phyloP scores from a whole-genome alignment of 1,140 invertebrate species.

The Euwallacea fornicatus region DNA sequence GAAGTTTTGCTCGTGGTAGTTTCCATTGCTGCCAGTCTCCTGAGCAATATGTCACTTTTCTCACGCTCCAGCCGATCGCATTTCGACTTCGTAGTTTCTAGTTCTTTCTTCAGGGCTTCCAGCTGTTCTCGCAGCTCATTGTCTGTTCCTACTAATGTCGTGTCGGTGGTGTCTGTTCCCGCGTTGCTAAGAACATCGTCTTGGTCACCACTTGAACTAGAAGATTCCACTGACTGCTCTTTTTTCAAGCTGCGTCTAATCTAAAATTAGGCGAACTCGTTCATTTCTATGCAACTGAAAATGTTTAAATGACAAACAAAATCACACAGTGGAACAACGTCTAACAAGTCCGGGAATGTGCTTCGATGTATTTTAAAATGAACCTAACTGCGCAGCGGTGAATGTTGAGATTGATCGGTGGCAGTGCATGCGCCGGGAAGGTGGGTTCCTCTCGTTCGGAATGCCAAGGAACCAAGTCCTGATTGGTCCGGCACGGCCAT shows the following conservation, averaged over 20 bases:
- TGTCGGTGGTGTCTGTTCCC: slow-evolving; percentile 60
- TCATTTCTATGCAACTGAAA: no score
- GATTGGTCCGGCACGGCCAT: no score
- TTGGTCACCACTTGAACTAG: slow-evolving; percentile 49
- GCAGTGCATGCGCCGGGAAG: no score
- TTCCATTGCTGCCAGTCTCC: slow-evolving; percentile 74
- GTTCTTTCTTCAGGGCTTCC: slow-evolving; percentile 65
- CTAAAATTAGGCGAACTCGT: slow-evolving; percentile 27
- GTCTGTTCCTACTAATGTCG: slow-evolving; percentile 56
- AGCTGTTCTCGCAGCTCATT: slow-evolving; percentile 64
- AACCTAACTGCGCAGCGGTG: no score
- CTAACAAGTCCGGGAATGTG: no score
- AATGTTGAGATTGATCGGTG: no score
- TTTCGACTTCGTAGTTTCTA: slow-evolving; percentile 63
- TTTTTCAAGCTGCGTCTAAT: slow-evolving; percentile 43
- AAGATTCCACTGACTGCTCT: slow-evolving; percentile 37
- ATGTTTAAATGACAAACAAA: no score
- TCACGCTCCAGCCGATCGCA: slow-evolving; percentile 82
- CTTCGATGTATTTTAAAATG: no score
- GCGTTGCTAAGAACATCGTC: slow-evolving; percentile 58
- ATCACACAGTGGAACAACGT: no score
- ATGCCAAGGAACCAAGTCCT: no score
- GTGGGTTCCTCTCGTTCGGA: no score
- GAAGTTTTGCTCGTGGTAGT: slow-evolving; percentile 70
- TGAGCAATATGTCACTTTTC: slow-evolving; percentile 80